phyloP scores from a whole-genome alignment of 1,140 invertebrate genomes.

The Heliconius himera region DNA sequence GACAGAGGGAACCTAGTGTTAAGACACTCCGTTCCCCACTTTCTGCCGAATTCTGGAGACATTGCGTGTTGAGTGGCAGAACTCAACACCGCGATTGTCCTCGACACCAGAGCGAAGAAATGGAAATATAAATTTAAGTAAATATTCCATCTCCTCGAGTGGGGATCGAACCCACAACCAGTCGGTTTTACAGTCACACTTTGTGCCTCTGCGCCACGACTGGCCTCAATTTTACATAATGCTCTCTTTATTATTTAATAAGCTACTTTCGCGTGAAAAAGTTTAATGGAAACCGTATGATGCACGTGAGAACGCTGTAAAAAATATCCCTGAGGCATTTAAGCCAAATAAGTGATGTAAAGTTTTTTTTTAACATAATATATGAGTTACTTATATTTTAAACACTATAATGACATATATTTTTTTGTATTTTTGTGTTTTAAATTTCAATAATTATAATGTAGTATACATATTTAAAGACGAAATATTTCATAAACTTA shows the following conservation, averaged over 20 bases:
- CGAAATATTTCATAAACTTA: background rate
- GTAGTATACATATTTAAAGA: background rate
- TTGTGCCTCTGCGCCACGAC: no score
- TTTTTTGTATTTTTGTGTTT: constrained; percentile 3
- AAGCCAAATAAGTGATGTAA: constrained; percentile 27
- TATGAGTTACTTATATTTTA: constrained; percentile 1
- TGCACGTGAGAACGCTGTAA: constrained; percentile 26
- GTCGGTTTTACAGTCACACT: no score
- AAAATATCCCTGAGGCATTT: constrained; percentile 14
- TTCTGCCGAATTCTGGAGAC: no score
- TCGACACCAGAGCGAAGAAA: no score
- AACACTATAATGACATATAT: background rate
- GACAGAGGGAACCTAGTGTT: no score
- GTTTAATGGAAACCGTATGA: constrained; percentile 36
- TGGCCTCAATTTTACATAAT: constrained; percentile 45
- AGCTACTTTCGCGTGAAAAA: constrained; percentile 45
- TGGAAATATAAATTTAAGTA: no score
- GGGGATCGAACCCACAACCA: no score
- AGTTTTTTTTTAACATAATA: background rate
- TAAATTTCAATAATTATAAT: background rate
- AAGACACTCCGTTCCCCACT: no score
- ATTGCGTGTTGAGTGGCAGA: no score
- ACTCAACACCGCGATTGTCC: no score
- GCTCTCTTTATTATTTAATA: constrained; percentile 46
- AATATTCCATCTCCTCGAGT: no score